Evolutionary conservation across 2,888 invertebrate genomes (phyloP).

Genomic region (Metellina segmentata): DNA sequence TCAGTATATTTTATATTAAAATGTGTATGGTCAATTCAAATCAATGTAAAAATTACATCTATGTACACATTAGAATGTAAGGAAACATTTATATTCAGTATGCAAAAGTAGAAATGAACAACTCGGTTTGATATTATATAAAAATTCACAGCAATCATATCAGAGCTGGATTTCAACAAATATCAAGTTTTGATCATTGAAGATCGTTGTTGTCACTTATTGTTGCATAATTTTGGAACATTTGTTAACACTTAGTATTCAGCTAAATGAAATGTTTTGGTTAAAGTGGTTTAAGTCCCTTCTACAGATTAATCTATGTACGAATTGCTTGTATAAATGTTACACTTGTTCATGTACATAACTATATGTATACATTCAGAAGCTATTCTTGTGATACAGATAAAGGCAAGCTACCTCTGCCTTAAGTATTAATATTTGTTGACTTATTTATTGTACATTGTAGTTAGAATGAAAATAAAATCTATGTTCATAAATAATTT

Average conservation of each 20-base stretch:
- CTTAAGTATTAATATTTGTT: constrained; percentile 45
- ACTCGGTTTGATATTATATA: too few species aligned
- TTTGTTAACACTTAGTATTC: not conserved
- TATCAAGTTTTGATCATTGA: too few species aligned
- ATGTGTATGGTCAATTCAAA: too few species aligned
- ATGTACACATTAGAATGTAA: too few species aligned
- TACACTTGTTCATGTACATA: constrained; percentile 26
- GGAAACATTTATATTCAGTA: too few species aligned
- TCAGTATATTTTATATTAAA: too few species aligned
- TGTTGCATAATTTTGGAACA: too few species aligned
- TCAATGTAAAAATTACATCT: too few species aligned
- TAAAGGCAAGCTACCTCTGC: constrained; percentile 7
- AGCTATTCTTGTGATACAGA: constrained; percentile 58
- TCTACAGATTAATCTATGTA: not conserved
- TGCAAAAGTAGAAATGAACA: too few species aligned
- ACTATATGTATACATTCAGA: constrained; percentile 27
- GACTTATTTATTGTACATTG: constrained; percentile 47
- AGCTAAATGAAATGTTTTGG: not conserved
- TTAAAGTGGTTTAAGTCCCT: constrained; percentile 13
- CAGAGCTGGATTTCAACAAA: too few species aligned
- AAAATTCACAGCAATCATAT: too few species aligned
- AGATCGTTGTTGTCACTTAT: too few species aligned
- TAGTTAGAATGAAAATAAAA: constrained; percentile 33
- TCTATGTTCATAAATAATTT: not conserved
- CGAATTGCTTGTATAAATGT: constrained; percentile 28